phyloP scores from a whole-genome alignment of 2,113 vertebrate species.

The Corydoras sp. region DNA sequence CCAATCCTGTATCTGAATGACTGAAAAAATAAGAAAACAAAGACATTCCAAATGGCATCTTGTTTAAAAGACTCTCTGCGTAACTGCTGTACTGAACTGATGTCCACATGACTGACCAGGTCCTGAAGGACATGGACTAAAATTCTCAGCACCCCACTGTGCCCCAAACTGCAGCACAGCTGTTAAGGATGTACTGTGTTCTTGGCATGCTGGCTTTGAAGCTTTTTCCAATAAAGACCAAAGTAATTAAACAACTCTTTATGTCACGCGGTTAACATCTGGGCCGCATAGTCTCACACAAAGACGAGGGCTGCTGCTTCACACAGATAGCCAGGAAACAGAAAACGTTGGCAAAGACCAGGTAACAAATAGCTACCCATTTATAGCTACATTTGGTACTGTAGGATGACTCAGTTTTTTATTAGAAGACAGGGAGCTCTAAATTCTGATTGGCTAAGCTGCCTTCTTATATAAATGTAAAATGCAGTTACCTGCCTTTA shows the following conservation, averaged over 20 bases:
- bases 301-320: conserved; percentile 9
- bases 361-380: background rate
- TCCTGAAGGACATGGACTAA: background rate
- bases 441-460: too few species aligned
- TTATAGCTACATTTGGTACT: too few species aligned
- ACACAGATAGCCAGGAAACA: background rate
- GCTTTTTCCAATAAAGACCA: conserved; percentile 23
- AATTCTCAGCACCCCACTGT: conserved; percentile 13
- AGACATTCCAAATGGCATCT: too few species aligned
- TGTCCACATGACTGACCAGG: background rate
- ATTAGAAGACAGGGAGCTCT: too few species aligned
- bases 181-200: conserved; percentile 12
- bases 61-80: too few species aligned
- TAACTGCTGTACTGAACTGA: too few species aligned
- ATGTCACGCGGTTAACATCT: conserved; percentile 35
- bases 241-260: conserved; percentile 25
- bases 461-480: too few species aligned
- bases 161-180: conserved; percentile 3
- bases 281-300: conserved; percentile 7
- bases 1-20: too few species aligned
- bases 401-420: too few species aligned
- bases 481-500: too few species aligned
- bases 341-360: background rate
- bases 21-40: too few species aligned
- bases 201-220: conserved; percentile 11